Conservation (phyloP, 2,888 invertebrate species). For the Drosophila rubida region DNA sequence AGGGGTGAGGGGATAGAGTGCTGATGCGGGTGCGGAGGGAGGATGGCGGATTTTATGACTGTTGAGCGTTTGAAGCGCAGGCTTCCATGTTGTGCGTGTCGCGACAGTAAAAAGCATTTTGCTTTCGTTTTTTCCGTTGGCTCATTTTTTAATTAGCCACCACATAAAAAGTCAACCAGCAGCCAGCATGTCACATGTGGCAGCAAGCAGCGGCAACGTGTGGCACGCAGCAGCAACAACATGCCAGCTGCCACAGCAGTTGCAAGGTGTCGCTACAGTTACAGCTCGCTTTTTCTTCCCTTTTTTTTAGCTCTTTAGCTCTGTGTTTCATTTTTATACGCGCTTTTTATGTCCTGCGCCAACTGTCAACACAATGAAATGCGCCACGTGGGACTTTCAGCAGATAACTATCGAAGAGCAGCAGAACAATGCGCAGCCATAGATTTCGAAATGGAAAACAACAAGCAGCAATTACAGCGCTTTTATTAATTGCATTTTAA, state of each 20-base stretch:
- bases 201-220: conserved; percentile 23
- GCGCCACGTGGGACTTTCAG: conserved; percentile 20
- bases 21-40: not conserved
- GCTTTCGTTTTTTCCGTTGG: conserved; percentile 29
- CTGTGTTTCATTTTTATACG: not conserved
- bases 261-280: conserved; percentile 68
- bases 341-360: conserved; percentile 65
- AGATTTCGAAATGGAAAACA: not conserved
- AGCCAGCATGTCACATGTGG: conserved; percentile 72
- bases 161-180: conserved; percentile 67
- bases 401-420: conserved; percentile 17
- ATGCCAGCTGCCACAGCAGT: conserved; percentile 51
- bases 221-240: conserved; percentile 49
- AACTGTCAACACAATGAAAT: conserved; percentile 65
- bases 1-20: not conserved
- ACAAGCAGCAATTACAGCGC: conserved; percentile 1
- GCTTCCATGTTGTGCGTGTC: conserved; percentile 45
- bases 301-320: conserved; percentile 2
- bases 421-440: too few species aligned
- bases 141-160: conserved; percentile 76
- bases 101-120: conserved; percentile 37
- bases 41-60: conserved; percentile 53
- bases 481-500: conserved; percentile 51
- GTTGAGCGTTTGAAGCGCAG: conserved; percentile 70
- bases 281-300: conserved; percentile 4